phyloP scores from a whole-genome alignment of 2,888 invertebrate species.

The Perithous albicinctus region DNA sequence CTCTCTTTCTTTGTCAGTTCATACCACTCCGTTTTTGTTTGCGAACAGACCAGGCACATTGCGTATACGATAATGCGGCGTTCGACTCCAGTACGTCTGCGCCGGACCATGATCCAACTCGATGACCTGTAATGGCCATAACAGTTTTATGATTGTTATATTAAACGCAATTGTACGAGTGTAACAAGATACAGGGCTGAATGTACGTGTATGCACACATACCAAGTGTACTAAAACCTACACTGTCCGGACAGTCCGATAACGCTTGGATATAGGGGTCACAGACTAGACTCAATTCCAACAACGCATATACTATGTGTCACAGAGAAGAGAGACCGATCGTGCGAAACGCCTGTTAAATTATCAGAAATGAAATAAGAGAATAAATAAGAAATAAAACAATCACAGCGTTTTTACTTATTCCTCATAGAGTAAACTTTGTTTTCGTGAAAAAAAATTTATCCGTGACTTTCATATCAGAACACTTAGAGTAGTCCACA shows the following conservation, averaged over 20 bases:
- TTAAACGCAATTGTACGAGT: slow-evolving; percentile 69
- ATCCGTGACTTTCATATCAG: too few relatives aligned
- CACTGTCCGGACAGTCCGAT: slow-evolving; percentile 6
- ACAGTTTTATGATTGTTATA: slow-evolving; percentile 72
- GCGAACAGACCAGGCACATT: slow-evolving; percentile 21
- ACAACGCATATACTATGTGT: neutral
- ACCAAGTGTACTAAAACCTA: neutral
- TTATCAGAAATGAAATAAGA: neutral
- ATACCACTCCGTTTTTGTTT: neutral
- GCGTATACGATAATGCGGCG: slow-evolving; percentile 75
- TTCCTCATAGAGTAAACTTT: too few relatives aligned
- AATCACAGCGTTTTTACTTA: too few relatives aligned
- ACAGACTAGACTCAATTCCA: slow-evolving; percentile 22
- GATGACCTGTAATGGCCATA: slow-evolving; percentile 73
- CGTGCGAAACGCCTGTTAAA: neutral
- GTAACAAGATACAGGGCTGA: slow-evolving; percentile 24
- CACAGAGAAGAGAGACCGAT: neutral
- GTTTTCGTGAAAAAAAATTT: too few relatives aligned
- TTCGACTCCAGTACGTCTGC: slow-evolving; percentile 78
- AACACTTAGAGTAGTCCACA: too few relatives aligned
- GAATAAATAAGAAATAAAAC: neutral
- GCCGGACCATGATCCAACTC: slow-evolving; percentile 78
- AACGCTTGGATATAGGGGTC: slow-evolving; percentile 10
- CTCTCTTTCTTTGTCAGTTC: too few relatives aligned
- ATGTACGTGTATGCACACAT: neutral